Conservation (phyloP, 2,888 invertebrate genomes). For the Epirrhoe alternata region DNA sequence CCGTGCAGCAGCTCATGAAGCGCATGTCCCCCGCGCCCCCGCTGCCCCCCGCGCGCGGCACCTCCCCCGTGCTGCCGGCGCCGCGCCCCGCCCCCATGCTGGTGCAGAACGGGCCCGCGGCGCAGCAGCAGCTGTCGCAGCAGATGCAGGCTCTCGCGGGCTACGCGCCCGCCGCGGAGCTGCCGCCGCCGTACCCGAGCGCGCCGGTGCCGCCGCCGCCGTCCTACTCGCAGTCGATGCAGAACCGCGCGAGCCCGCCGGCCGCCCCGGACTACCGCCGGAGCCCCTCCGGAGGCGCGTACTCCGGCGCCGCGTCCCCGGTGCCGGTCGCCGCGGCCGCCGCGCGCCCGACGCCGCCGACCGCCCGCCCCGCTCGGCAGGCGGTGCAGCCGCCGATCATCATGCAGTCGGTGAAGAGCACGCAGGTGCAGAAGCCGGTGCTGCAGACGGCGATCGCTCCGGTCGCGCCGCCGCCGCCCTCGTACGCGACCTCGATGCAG, state of each 20-base stretch:
- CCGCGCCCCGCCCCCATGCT: slow-evolving; percentile 90
- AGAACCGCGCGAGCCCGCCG: slow-evolving; percentile 94
- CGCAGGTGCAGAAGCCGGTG: slow-evolving; percentile 97
- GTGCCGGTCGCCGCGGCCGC: slow-evolving; percentile 87
- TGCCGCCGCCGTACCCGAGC: slow-evolving; percentile 89
- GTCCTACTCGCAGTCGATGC: slow-evolving; percentile 93
- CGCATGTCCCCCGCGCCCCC: slow-evolving; percentile 88
- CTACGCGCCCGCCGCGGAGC: slow-evolving; percentile 90
- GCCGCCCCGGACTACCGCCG: slow-evolving; percentile 93
- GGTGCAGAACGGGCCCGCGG: slow-evolving; percentile 92
- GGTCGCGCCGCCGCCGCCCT: slow-evolving; percentile 92
- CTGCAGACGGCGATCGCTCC: slow-evolving; percentile 98
- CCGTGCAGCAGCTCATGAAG: slow-evolving; percentile 83
- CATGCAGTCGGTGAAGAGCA: slow-evolving; percentile 98
- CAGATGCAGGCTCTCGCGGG: slow-evolving; percentile 93
- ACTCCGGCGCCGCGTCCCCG: slow-evolving; percentile 93
- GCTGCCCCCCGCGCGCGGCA: slow-evolving; percentile 87
- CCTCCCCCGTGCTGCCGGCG: slow-evolving; percentile 88
- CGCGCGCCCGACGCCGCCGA: slow-evolving; percentile 87
- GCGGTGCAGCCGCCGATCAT: slow-evolving; percentile 97
- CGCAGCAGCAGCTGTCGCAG: slow-evolving; percentile 94
- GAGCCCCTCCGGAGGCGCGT: slow-evolving; percentile 94
- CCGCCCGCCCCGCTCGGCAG: slow-evolving; percentile 94
- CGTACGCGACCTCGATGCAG: slow-evolving; percentile 92
- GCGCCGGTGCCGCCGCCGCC: slow-evolving; percentile 90